Evolutionary conservation across 2,113 vertebrate species (phyloP), one percentile per base, ranked within the genome.

Genomic region (Mustelus asterias): DNA sequence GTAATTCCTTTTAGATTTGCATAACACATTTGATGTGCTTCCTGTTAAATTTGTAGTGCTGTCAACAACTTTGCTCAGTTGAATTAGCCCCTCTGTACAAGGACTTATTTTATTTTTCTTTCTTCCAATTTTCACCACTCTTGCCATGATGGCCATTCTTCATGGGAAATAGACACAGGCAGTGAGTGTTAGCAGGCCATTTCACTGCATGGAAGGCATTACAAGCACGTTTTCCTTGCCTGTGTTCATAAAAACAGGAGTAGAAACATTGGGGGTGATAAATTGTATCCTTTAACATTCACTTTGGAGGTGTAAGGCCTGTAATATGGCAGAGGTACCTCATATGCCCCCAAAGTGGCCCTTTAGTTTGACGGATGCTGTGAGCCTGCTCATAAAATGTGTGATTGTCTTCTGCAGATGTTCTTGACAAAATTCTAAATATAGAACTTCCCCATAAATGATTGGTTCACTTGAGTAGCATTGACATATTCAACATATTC

Each of bases 11-110:
- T 93, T 65, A 65, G 1, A 93, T 93, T 93, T 93, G 89, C 89
- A 93, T 93, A 93, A 93, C 63, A 93, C n/a, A 37, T 33, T 93
- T 93, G 89, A 93, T 65, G 65, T 93, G 89, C n/a, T 65, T 93
- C 63, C 29, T 65, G 33, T 65, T 93, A 16, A 33, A 93, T 65
- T 65, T 65, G 60, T 93, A 65, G 60, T 93, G 58, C 60, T 93
- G 89, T 63, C 89, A 65, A 37, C 63, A 93, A 58, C 5, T 93
- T 93, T 93, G 60, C 60, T 65, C 60, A 93, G 22, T 37, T 93
- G 33, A 63, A 67, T 65, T 93, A 65, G 89, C 22, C 33, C 1
- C 48, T 29, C 16, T 65, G 14, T 41, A 16, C 13, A 18, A 63
- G 4, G 26, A 22, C 6, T 92, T 16, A 65, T 93, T 65, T 65